Evolutionary conservation across 1,140 invertebrate species (phyloP), one percentile per base, ranked within the genome.

Genomic region (Drosophila mojavensis): DNA sequence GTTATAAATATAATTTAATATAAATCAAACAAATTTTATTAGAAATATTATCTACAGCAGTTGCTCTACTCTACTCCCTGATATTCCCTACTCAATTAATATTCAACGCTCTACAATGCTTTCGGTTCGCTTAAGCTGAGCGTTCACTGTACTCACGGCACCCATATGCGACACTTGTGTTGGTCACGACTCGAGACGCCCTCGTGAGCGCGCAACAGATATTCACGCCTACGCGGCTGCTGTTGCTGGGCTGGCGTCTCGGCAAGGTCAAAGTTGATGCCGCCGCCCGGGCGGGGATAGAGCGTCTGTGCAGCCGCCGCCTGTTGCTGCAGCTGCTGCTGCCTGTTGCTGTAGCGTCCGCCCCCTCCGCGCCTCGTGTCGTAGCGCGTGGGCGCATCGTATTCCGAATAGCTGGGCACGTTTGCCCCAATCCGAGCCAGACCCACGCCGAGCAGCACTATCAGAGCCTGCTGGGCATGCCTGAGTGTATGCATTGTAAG

Each of bases 101-200:
- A 30, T 30, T 28, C 26, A 5, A 28, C 5, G 3, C 26, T 4
- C 5, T 5, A 28, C 7, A 33, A 33, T 33, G 4, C 6, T 33
- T 33, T 33, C 6, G 30, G 33, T 17, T 54, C 1, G 17, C 5
- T 45, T 9, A 2, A 0, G 2, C 6, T 45, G 17, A 56, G n/a
- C 13, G 17, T 43, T 54, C 30, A 36, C 53, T 39, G 24, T 63
- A 91, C 90, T 86, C 75, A 91, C 90, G 90, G 90, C 41, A 91
- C 85, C 90, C 84, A 91, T 17, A 86, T 81, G 24, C 78, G 76
- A 13, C 90, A 90, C 51, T 83, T 91, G 53, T 91, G 79, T 13
- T 28, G 66, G 2, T 65, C 72, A 0, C 33, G 53, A 53, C 54
- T 62, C 10, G 64, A 41, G 0, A 60, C 24, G 5, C 54, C 62